Percentiles rank a stretch among this genome's conserved stretches.
Conservation (phyloP, 2,888 invertebrate species). For the Belgica antarctica region DNA sequence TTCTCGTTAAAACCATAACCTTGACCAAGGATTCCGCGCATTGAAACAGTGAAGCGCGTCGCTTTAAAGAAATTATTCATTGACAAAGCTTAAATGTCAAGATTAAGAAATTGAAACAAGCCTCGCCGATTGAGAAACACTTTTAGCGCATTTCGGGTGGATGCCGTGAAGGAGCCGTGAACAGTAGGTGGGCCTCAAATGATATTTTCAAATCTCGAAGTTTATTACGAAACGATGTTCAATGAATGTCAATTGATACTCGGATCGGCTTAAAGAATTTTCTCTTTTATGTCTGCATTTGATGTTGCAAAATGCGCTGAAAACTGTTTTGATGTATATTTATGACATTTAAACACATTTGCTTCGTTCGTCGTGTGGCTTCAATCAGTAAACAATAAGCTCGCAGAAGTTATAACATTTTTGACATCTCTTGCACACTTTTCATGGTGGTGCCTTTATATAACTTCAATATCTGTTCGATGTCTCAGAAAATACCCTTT, state of each 20-base stretch:
- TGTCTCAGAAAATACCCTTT: too few relatives aligned
- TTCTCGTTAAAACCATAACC: too few relatives aligned
- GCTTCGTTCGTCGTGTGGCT: background rate
- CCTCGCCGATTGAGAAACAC: background rate
- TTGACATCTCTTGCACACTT: conserved; percentile 22
- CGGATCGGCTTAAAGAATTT: background rate
- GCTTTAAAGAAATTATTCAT: conserved; percentile 12
- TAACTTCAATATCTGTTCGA: too few relatives aligned
- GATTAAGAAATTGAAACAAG: conserved; percentile 20
- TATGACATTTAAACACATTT: too few relatives aligned
- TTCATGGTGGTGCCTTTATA: background rate
- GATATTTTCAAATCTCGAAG: too few relatives aligned
- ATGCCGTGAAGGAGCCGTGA: background rate
- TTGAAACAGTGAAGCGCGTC: background rate
- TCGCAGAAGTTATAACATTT: conserved; percentile 26
- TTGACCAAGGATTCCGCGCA: conserved; percentile 32
- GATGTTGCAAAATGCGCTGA: background rate
- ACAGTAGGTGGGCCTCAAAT: background rate
- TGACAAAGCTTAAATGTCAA: conserved; percentile 16
- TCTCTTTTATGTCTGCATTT: too few relatives aligned
- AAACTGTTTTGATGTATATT: conserved; percentile 2
- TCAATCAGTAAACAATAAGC: conserved; percentile 4
- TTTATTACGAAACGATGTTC: too few relatives aligned
- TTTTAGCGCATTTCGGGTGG: background rate
- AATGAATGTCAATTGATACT: conserved; percentile 15